Evolutionary conservation across 1,140 invertebrate genomes (phyloP), one percentile per base, ranked within the genome.

Genomic region (Holotrichia oblita): DNA sequence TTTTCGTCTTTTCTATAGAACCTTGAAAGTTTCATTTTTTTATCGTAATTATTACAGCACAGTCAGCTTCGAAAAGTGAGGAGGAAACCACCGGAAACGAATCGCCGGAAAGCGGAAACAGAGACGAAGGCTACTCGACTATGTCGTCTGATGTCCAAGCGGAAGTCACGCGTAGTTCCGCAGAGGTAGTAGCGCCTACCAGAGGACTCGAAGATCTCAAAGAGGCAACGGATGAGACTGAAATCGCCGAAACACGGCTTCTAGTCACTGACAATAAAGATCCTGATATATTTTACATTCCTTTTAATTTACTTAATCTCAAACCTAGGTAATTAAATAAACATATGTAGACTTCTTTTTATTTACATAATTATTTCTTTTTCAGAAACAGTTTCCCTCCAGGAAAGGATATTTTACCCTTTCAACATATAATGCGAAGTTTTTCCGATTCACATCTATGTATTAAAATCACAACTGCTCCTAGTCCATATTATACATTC

Each of bases 101-200:
- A 84, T 41, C 92, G 80, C 92, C 92, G 0, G 92, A 93, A 81
- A 93, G 90, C 82, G 93, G 93, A 10, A 94, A 93, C 80, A 91
- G 93, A 81, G 95, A 96, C 87, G 95, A 96, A 87, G 95, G 94
- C 0, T 96, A 96, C 85, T 96, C 94, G 40, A 96, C 95, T 3
- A 96, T 96, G 94, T 95, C 94, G 0, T 95, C 94, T 82, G 94
- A 96, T 84, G 93, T 95, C 2, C 94, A 95, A 84, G 91, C 91
- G 0, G 93, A 94, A 81, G 90, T 86, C 3, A 85, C 82, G 8
- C 78, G 83, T 41, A 77, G 81, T 10, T 83, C 83, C 20, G 81
- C 78, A 9, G 83, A 83, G 77, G 89, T 89, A 0, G 88, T 90
- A 69, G 89, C 90, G 75, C 89, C 90, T 0, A 87, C 89, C 73